These are phyloP conservation scores for Ptychobarbus kaznakovi DNA, from an alignment of 2,797 vertebrate species.

Conservation along the genomic window DNA sequence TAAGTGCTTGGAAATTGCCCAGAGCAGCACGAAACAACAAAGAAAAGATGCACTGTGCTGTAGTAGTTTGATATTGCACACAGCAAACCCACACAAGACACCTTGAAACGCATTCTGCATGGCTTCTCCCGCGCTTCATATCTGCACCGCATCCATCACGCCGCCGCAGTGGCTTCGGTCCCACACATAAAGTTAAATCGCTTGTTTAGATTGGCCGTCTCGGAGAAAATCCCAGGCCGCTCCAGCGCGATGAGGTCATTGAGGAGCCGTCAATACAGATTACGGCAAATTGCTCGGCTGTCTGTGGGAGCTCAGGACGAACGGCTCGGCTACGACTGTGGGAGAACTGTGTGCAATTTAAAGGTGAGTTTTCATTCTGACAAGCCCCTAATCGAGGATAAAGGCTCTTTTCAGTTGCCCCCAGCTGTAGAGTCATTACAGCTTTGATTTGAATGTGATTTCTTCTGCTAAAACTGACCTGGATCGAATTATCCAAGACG, in stretches of 20 bases:
- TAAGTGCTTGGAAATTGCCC: constrained; percentile 1
- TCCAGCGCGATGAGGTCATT: constrained; percentile 75
- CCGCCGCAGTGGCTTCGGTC: constrained; percentile 67
- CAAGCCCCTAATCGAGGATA: constrained; percentile 56
- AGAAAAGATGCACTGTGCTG: constrained; percentile 12
- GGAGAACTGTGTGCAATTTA: constrained; percentile 51
- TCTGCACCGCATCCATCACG: constrained; percentile 74
- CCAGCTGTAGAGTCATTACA: constrained; percentile 58
- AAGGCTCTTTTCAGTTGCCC: constrained; percentile 56
- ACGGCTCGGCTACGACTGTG: constrained; percentile 18
- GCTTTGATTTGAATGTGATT: constrained; percentile 63
- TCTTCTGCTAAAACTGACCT: constrained; percentile 58
- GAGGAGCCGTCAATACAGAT: constrained; percentile 81
- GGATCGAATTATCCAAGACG: constrained; percentile 75
- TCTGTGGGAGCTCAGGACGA: constrained; percentile 66
- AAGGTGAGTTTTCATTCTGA: constrained; percentile 46
- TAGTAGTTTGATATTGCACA: not conserved
- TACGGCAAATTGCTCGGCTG: constrained; percentile 78
- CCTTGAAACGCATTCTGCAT: constrained; percentile 61
- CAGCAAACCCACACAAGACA: constrained; percentile 50
- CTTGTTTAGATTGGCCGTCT: constrained; percentile 82
- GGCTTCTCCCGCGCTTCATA: constrained; percentile 73
- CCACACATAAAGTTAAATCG: constrained; percentile 69
- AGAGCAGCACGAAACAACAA: not conserved
- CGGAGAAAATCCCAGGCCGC: constrained; percentile 72